Percentiles rank a stretch among this genome's conserved stretches.
phyloP scores from a whole-genome alignment of 2,113 vertebrate genomes.

The Panthera tigris region DNA sequence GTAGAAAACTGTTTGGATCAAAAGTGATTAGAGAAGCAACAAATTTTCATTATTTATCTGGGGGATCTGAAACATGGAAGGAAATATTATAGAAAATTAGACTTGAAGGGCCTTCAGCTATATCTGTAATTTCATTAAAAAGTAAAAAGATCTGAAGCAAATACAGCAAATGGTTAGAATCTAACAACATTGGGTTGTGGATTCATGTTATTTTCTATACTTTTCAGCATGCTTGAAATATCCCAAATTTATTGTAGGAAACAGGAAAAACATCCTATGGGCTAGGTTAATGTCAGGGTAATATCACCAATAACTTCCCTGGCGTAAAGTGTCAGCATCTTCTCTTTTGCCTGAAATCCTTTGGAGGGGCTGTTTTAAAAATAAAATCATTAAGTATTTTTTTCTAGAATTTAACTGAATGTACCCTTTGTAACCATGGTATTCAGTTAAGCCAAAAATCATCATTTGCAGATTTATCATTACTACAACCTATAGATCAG shows the following conservation, averaged over 20 bases:
- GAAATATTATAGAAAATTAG: conserved; percentile 22
- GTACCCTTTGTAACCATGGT: neutral
- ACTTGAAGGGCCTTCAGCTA: neutral
- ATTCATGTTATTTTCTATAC: neutral
- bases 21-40: neutral
- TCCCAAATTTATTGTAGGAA: neutral
- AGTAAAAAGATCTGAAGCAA: neutral
- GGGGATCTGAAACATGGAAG: neutral
- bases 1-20: neutral
- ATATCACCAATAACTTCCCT: neutral
- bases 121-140: conserved; percentile 28
- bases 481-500: neutral
- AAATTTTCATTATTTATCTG: neutral
- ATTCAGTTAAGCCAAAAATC: neutral
- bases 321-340: neutral
- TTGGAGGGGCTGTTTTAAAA: neutral
- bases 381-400: neutral
- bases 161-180: neutral
- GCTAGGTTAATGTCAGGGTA: neutral
- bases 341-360: neutral
- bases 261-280: neutral
- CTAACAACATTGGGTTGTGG: neutral
- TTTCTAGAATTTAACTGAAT: neutral
- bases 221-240: neutral
- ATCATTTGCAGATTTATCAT: neutral